A percentile compares a stretch with the other conserved stretches of the same genome.
phyloP scores from a whole-genome alignment of 2,113 vertebrate species.

The Epinephelus lanceolatus region DNA sequence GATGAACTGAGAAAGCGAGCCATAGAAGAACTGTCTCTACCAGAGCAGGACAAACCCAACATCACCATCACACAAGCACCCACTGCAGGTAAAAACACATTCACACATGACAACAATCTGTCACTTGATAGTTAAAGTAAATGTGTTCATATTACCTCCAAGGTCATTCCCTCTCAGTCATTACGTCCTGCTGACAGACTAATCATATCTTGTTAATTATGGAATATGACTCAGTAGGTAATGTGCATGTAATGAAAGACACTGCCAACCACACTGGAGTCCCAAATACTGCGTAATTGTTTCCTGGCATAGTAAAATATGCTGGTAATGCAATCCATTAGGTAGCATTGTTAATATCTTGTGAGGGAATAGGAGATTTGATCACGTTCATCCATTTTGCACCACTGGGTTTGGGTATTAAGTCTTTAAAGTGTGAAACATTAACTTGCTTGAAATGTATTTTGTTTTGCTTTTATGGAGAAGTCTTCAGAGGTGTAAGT shows the following conservation, averaged over 20 bases:
- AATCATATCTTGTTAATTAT: neutral
- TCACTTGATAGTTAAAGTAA: neutral
- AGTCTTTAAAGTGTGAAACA: neutral
- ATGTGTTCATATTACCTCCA: neutral
- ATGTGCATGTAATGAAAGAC: neutral
- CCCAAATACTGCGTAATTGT: neutral
- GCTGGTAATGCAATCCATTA: neutral
- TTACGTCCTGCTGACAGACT: neutral
- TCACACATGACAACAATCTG: neutral
- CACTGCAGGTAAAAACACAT: slow-evolving; percentile 42
- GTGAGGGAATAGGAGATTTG: neutral
- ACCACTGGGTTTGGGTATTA: neutral
- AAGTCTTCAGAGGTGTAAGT: neutral
- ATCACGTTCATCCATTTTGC: neutral
- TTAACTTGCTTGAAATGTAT: neutral
- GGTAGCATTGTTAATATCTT: neutral
- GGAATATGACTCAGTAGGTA: neutral
- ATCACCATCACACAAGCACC: slow-evolving; percentile 65
- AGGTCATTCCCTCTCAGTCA: neutral
- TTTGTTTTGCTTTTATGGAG: no score
- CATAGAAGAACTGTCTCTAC: slow-evolving; percentile 75
- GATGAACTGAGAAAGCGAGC: slow-evolving; percentile 78
- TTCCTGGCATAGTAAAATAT: no score
- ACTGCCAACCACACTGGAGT: neutral
- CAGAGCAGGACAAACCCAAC: slow-evolving; percentile 82